Base-by-base conservation (phyloP, 2,113 vertebrate genomes). In the Atractosteus spatula region DNA sequence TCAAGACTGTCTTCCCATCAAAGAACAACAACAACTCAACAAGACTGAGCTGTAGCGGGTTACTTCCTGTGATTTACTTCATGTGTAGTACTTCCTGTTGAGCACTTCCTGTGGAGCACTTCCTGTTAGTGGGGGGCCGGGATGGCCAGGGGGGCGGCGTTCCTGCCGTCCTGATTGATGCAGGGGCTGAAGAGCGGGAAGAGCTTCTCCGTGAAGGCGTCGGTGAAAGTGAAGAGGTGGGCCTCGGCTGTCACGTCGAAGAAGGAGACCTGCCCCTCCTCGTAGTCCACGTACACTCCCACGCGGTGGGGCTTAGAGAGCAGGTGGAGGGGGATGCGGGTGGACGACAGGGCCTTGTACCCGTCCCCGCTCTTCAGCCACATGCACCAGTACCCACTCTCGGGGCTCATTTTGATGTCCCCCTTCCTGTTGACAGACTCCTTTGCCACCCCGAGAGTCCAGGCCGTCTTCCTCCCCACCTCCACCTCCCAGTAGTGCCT, bases 401-500 rank as follows among this genome's bases (percentile, higher is more conserved):
- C 88, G 0, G 92, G 92, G 51, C 72, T 87, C 66, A 93, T 81
- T n/a, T 79, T 86, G 79, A 93, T 89, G 61, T 91, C 90, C 0
- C 89, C 92, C 69, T 93, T 91, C 69, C 92, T 89, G 3, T 70
- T 85, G 3, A 82, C 88, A 0, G 86, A 79, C 2, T 74, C 66
- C 0, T 74, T 71, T 10, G 81, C 79, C 67, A 93, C 75, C 0
- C 92, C 91, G 0, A 93, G 63, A 0, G 89, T 92, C 92, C 92
- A 93, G 17, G 89, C 82, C 0, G 80, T 88, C 81, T 93, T 93
- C 14, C 82, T 83, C 0, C 74, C 77, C 13, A 88, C 70, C 0
- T 92, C 88, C 66, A 93, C 89, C 83, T 92, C 91, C 92, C 92
- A 93, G 81, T 92, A 93, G 81, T 92, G 90, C 0, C 89, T 83